phyloP scores from a whole-genome alignment of 2,888 invertebrate species.

The Conistra vaccinii region DNA sequence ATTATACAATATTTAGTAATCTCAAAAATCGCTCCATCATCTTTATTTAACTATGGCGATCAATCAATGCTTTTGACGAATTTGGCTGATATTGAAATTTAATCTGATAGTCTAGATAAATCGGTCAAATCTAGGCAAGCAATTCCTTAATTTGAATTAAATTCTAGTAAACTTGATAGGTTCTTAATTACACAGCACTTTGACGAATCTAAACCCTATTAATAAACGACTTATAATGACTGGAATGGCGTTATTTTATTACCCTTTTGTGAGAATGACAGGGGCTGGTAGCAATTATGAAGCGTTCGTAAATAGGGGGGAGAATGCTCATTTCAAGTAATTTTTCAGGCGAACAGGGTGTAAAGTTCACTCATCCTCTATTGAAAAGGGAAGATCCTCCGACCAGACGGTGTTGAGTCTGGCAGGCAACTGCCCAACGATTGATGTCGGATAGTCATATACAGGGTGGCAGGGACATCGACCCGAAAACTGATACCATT shows the following conservation, averaged over 20 bases:
- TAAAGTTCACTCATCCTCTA: no score
- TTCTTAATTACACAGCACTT: slow-evolving; percentile 2
- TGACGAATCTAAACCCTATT: neutral
- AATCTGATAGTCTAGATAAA: slow-evolving; percentile 26
- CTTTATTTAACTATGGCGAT: slow-evolving; percentile 14
- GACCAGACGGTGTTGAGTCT: no score
- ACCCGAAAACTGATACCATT: no score
- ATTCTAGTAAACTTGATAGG: slow-evolving; percentile 14
- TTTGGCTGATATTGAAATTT: slow-evolving; percentile 24
- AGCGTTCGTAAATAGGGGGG: neutral
- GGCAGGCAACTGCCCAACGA: no score
- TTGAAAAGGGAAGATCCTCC: no score
- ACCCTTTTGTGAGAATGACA: neutral
- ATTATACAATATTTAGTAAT: neutral
- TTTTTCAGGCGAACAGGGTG: no score
- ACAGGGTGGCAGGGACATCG: no score
- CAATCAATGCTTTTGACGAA: slow-evolving; percentile 36
- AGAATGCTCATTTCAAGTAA: neutral
- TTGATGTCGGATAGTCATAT: no score
- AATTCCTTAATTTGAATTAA: slow-evolving; percentile 32
- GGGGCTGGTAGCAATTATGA: neutral
- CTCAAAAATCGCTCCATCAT: slow-evolving; percentile 20
- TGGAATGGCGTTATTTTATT: neutral
- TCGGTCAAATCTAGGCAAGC: neutral
- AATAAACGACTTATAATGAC: neutral